Conservation (phyloP, 2,888 invertebrate species). For the Tolmerus cingulatus region DNA sequence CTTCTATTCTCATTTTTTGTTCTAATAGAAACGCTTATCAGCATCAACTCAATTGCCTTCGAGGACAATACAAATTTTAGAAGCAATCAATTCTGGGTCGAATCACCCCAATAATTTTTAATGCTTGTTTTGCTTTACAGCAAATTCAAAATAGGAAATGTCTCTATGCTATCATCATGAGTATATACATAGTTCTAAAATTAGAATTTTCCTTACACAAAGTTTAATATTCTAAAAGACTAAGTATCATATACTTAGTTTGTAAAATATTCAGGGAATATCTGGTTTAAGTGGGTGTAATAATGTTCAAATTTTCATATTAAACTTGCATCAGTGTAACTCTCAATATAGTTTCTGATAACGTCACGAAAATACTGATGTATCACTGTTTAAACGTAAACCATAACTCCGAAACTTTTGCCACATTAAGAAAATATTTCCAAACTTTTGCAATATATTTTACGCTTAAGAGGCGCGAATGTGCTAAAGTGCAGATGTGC, state of each 20-base stretch:
- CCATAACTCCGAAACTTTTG: not conserved
- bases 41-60: not conserved
- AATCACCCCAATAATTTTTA: not conserved
- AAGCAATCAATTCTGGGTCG: not conserved
- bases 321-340: not conserved
- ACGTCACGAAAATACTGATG: not conserved
- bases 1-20: not conserved
- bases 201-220: not conserved
- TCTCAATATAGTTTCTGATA: not conserved
- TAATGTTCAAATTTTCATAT: not conserved
- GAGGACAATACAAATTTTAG: not conserved
- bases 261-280: not conserved
- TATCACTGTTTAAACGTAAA: not conserved
- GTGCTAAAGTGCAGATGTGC: not conserved
- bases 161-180: not conserved
- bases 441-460: not conserved
- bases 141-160: not conserved
- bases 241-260: not conserved
- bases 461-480: not conserved
- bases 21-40: not conserved
- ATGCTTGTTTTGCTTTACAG: not conserved
- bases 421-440: not conserved
- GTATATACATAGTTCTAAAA: not conserved
- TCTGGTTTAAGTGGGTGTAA: not conserved
- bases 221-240: not conserved